Conservation (phyloP, 1,140 invertebrate genomes). For the Drosophila kanapiae region DNA sequence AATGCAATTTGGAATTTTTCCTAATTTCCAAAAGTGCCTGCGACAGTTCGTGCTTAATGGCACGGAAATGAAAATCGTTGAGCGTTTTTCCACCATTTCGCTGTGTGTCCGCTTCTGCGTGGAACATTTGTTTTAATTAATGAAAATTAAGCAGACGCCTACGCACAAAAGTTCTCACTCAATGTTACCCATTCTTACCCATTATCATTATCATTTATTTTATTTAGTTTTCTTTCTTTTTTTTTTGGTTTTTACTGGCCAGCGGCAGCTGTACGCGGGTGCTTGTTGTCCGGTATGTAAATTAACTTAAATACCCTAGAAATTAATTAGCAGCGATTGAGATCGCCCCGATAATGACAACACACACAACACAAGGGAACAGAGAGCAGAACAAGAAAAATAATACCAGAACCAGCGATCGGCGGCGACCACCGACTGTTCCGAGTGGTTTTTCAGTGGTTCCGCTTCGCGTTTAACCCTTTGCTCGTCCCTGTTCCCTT, state of each 20-base stretch:
- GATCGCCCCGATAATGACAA: slow-evolving; percentile 75
- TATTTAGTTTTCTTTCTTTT: background rate
- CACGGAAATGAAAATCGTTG: slow-evolving; percentile 69
- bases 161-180: slow-evolving; percentile 16
- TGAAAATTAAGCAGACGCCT: slow-evolving; percentile 62
- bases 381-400: slow-evolving; percentile 5
- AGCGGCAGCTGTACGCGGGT: slow-evolving; percentile 56
- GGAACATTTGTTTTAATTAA: slow-evolving; percentile 80
- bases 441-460: slow-evolving; percentile 48
- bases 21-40: slow-evolving; percentile 34
- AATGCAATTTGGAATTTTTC: slow-evolving; percentile 32
- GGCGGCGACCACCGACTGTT: slow-evolving; percentile 70
- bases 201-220: slow-evolving; percentile 8
- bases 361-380: slow-evolving; percentile 31
- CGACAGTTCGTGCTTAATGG: slow-evolving; percentile 66
- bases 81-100: slow-evolving; percentile 56
- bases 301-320: slow-evolving; percentile 83
- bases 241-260: slow-evolving; percentile 1
- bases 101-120: background rate
- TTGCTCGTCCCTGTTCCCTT: slow-evolving; percentile 15
- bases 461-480: slow-evolving; percentile 59
- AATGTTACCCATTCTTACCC: slow-evolving; percentile 4
- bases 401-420: slow-evolving; percentile 1
- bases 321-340: slow-evolving; percentile 84
- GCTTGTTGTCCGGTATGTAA: slow-evolving; percentile 77